Base-by-base conservation (phyloP, 2,113 vertebrate species). In the Leptosomus discolor region DNA sequence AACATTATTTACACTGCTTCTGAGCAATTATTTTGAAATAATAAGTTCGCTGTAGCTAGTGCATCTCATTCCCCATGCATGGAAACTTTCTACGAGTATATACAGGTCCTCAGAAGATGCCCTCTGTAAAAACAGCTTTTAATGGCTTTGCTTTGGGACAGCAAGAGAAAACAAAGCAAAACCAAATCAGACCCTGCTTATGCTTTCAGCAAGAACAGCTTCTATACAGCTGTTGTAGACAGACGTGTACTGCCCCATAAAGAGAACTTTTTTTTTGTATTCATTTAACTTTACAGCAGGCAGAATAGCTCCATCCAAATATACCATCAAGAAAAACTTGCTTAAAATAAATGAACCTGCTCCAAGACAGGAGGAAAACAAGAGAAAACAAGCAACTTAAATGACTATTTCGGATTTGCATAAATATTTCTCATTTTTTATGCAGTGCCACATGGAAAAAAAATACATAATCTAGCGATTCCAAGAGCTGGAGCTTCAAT, bases 11-110 rank as follows among this genome's bases (percentile, higher is more conserved):
- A 79, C 18, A 51, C 37, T 43, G 58, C 78, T 94, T 77, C n/a
- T 70, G 41, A 37, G 37, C 46, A 94, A 92, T 88, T 94, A 85
- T 84, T 93, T 88, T 56, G 23, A 95, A 90, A 54, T 13, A 92
- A 83, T 53, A 69, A 73, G 90, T 73, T 64, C 4, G 1, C 22
- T 48, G 12, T 64, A 91, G 30, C 46, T 68, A 64, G 43, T 1
- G 0, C 11, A 82, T 68, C 57, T 92, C 67, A 88, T 83, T 85
- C 54, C 24, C 15, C 34, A 67, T 43, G n/a, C 9, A 56, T 11
- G 26, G 29, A 79, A 78, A 82, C 23, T 17, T 69, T 53, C 41
- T n/a, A 68, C 15, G 36, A 88, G 36, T 30, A 88, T 8, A 56
- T 45, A 32, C 10, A 83, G n/a, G 20, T 70, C 56, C 26, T 80